Conservation (phyloP, 92 coral and sea anemone species). For the Scolanthus callimorphus region DNA sequence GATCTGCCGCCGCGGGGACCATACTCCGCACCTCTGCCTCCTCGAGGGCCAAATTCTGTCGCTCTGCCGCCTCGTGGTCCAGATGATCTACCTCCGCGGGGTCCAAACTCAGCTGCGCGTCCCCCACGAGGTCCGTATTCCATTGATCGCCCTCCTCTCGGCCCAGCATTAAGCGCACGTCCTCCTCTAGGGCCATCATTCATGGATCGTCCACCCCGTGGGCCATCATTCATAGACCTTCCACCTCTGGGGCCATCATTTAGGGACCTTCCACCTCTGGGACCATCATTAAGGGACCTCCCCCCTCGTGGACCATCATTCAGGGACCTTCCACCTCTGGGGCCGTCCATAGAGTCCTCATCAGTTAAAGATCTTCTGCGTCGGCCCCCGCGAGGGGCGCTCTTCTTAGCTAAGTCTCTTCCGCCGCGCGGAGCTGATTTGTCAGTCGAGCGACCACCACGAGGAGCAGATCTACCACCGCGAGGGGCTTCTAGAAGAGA, state of each 20-base stretch:
- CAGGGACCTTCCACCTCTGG: constrained; percentile 2
- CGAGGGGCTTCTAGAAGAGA: constrained; percentile 22
- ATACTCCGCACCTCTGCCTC: constrained; percentile 5
- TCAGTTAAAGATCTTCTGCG: constrained; percentile 4
- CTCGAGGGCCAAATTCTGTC: constrained; percentile 21
- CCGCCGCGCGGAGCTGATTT: neutral
- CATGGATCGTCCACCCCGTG: constrained; percentile 1
- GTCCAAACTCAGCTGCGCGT: constrained; percentile 19
- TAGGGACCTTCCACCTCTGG: constrained; percentile 30
- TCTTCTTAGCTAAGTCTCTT: neutral
- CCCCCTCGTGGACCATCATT: constrained; percentile 21
- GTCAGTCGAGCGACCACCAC: constrained; percentile 17
- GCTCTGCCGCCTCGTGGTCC: constrained; percentile 38
- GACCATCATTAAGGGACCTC: constrained; percentile 6
- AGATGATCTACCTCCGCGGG: constrained; percentile 46
- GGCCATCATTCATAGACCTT: neutral
- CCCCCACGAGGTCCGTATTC: constrained; percentile 37
- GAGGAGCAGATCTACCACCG: constrained; percentile 26
- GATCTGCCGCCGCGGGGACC: constrained; percentile 27
- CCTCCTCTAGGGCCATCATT: constrained; percentile 24
- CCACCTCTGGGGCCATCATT: constrained; percentile 24
- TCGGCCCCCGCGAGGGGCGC: constrained; percentile 23
- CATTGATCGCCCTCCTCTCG: constrained; percentile 27
- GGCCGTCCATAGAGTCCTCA: neutral
- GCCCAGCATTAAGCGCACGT: constrained; percentile 2